These are phyloP conservation scores for Hypsopygia costalis DNA, from an alignment of 2,888 invertebrate species.

Conservation along the genomic window DNA sequence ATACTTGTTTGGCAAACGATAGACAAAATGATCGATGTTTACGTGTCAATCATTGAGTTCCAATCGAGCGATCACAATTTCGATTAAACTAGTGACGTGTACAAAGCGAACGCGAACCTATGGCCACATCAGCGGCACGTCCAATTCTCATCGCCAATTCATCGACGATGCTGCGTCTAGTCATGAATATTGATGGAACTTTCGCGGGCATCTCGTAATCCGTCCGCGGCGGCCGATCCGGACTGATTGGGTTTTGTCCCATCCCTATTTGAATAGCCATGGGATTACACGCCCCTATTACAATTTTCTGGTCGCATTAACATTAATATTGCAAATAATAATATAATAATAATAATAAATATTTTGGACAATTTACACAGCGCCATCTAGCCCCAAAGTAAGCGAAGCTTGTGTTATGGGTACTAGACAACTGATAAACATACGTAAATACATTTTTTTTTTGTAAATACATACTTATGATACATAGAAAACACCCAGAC, in stretches of 20 bases:
- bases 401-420: too few species aligned
- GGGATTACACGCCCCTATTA: constrained; percentile 22
- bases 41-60: neutral
- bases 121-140: constrained; percentile 26
- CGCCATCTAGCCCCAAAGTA: too few species aligned
- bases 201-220: constrained; percentile 60
- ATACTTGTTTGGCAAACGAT: too few species aligned
- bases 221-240: constrained; percentile 37
- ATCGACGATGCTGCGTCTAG: constrained; percentile 43
- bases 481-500: too few species aligned
- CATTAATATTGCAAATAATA: neutral
- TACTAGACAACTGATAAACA: too few species aligned
- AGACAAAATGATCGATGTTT: too few species aligned
- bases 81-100: constrained; percentile 18
- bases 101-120: constrained; percentile 23
- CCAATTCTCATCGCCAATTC: constrained; percentile 57
- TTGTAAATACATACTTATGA: too few species aligned
- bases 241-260: constrained; percentile 46
- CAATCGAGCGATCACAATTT: neutral
- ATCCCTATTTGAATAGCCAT: constrained; percentile 30
- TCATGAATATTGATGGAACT: constrained; percentile 69
- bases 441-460: too few species aligned
- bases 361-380: too few species aligned
- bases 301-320: constrained; percentile 4
- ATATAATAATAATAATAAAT: too few species aligned